Evolutionary conservation across 1,140 invertebrate genomes (phyloP).

Genomic region (Drosophila ironensis): DNA sequence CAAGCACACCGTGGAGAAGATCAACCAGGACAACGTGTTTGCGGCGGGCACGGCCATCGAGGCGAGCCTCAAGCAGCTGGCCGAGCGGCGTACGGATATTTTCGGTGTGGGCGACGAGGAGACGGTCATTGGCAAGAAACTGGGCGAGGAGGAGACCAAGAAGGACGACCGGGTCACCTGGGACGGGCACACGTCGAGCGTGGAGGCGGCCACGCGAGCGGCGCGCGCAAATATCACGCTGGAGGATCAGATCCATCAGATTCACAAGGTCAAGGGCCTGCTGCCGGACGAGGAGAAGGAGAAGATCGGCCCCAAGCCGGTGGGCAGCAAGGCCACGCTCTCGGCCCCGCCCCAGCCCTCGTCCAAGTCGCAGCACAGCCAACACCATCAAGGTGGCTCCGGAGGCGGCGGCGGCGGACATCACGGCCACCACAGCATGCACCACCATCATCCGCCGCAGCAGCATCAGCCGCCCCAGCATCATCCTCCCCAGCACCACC

Average conservation of each 20-base stretch:
- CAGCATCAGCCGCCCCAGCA: slow-evolving; percentile 39
- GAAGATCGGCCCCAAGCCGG: slow-evolving; percentile 92
- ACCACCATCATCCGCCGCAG: slow-evolving; percentile 52
- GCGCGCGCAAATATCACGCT: slow-evolving; percentile 97
- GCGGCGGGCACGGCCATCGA: slow-evolving; percentile 96
- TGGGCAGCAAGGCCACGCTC: slow-evolving; percentile 81
- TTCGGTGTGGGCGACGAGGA: slow-evolving; percentile 99
- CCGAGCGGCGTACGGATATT: slow-evolving; percentile 99
- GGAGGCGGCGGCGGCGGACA: slow-evolving; percentile 32
- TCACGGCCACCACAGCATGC: slow-evolving; percentile 40
- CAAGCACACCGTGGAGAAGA: slow-evolving; percentile 89
- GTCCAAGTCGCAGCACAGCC: slow-evolving; percentile 48
- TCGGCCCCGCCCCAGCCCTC: slow-evolving; percentile 63
- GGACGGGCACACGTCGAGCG: slow-evolving; percentile 98
- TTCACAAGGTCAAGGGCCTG: slow-evolving; percentile 96
- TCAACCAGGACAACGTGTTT: slow-evolving; percentile 84
- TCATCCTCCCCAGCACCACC: slow-evolving; percentile 53
- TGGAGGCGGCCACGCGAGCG: slow-evolving; percentile 94
- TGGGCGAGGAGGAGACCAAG: slow-evolving; percentile 96
- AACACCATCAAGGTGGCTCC: slow-evolving; percentile 59
- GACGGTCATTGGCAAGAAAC: slow-evolving; percentile 99
- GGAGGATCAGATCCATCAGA: slow-evolving; percentile 98
- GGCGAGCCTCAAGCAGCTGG: slow-evolving; percentile 96
- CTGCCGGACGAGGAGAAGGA: slow-evolving; percentile 97
- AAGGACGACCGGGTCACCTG: slow-evolving; percentile 96